A percentile compares a stretch with the other conserved stretches of the same genome.
Conservation (phyloP, 2,888 invertebrate species). For the Nyleta sp. region DNA sequence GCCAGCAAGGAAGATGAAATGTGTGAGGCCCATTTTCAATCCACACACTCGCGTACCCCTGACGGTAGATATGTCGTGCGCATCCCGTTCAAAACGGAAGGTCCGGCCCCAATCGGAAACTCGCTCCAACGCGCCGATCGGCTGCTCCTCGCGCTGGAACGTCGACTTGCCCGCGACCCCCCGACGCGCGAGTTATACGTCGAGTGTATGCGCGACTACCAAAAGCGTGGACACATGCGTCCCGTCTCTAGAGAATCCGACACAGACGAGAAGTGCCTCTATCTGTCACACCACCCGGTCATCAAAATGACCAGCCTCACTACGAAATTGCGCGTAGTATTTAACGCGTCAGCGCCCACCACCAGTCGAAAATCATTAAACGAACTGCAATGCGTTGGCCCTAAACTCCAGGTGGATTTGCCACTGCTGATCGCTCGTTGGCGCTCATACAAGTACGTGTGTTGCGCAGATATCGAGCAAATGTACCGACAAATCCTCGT, state of each 20-base stretch:
- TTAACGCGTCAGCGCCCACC: not conserved
- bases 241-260: not conserved
- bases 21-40: not conserved
- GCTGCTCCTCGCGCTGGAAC: not conserved
- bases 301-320: no score
- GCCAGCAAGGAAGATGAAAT: not conserved
- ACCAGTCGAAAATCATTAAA: not conserved
- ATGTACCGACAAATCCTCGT: conserved; percentile 14
- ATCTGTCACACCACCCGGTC: not conserved
- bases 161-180: not conserved
- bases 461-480: not conserved
- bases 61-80: not conserved
- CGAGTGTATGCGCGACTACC: not conserved
- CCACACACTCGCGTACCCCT: not conserved
- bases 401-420: not conserved
- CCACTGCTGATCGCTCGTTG: not conserved
- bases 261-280: not conserved
- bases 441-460: not conserved
- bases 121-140: not conserved
- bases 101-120: not conserved
- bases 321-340: no score
- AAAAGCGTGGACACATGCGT: not conserved
- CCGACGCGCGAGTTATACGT: not conserved
- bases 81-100: not conserved
- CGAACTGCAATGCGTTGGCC: not conserved